Base-by-base conservation (phyloP, 2,113 vertebrate species). In the Pleuronectes platessa region DNA sequence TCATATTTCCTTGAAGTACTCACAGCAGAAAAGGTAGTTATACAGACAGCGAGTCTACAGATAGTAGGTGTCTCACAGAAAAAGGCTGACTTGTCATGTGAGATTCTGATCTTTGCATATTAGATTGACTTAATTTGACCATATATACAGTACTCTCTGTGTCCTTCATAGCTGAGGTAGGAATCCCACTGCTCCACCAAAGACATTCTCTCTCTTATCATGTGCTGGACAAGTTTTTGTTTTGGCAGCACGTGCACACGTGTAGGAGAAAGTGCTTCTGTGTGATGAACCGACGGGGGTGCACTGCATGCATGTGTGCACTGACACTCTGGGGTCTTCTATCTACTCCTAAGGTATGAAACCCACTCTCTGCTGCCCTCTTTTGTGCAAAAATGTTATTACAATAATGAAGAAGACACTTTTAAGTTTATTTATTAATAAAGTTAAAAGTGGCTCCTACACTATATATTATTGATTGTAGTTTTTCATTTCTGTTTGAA, bases 301-400 rank as follows among this genome's bases (percentile, higher is more conserved):
- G 56, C 49, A 26, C 61, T 86, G 88, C 54, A 91, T 83, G 83
- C 89, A 89, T 80, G 86, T 92, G 83, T 88, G 82, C 88, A 62
- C 77, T 14, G 9, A 73, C 11, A 42, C 40, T 66, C 59, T 76
- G 88, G 85, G 61, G 78, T 82, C n/a, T 78, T 54, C 27, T 68
- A 2, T 54, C 42, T 68, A 1, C 59, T 72, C 60, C 26, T 40
- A 24, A 61, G 76, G 45, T 18, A 81, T 5, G 13, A 54, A 37
- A 54, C 73, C 21, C 11, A 75, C 31, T 76, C 90, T 80, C 85
- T 92, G 47, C 90, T 94, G 81, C 94, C 94, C 65, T 85, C 94
- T 84, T n/a, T 62, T 80, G 93, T 62, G 9, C 67, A 80, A 76
- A 86, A 55, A 8, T 10, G 20, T 55, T 55, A 76, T 56, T 17